Base-by-base conservation (phyloP, 64 coral and sea anemone genomes). In the Stichodactyla helianthus region DNA sequence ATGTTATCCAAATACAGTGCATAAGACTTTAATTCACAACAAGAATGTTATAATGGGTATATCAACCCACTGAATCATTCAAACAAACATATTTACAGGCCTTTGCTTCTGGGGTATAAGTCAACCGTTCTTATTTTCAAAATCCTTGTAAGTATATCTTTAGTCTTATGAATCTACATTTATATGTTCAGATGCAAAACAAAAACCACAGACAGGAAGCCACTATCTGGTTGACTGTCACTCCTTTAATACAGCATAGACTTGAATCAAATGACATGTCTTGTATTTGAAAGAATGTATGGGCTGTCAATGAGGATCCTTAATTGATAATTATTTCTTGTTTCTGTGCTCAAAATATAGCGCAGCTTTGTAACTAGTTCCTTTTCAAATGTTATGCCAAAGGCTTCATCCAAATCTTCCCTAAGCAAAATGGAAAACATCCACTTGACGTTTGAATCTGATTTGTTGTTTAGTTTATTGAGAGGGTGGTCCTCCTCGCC, bases 341-440 rank as follows among this genome's bases (percentile, higher is more conserved):
- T 11, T 74, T 12, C 68, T n/a, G 68, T 74, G 68, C 68, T 74
- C 68, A 74, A 25, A 31, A 27, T 74, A 27, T 74, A 74, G 12
- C 68, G 8, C 68, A 28, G 26, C 10, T 44, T 81, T 81, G 83
- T 84, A 84, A 84, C 83, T 84, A 84, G 83, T 84, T 84, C 28
- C 20, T 26, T 44, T 84, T 84, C 78, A 51, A 84, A 28, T 82
- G 20, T 54, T 55, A 84, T 84, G 83, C 83, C 83, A 84, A 84
- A 55, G 54, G 55, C 83, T 84, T 84, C 83, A 84, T 84, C 83
- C 7, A 84, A 84, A 84, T 84, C 83, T 84, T 84, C 83, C 35
- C 83, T 84, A 55, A 84, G 27, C 52, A 84, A 84, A 82, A 53
- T 82, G 51, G n/a, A 82, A 82, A 82, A 54, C 54, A 52, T 82